Base-by-base conservation (phyloP, 2,113 vertebrate species). In the Phalacrocorax carbo region DNA sequence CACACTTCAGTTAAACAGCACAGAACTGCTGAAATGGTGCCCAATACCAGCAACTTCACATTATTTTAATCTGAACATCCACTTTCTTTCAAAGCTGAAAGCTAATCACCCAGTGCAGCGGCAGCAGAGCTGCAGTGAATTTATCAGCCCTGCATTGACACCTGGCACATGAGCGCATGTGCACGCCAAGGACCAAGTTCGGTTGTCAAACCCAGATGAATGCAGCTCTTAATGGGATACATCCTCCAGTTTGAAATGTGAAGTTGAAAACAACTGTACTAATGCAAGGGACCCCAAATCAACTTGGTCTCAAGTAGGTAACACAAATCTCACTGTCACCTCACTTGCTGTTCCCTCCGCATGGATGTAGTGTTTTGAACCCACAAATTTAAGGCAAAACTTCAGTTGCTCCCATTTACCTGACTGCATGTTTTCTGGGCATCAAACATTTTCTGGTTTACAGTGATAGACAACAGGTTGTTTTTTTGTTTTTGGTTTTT, bases 401-500 rank as follows among this genome's bases (percentile, higher is more conserved):
- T 25, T 55, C 36, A 9, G 30, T 42, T 75, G 65, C 69, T 78
- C 30, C 55, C 40, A 14, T 62, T 79, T 61, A 84, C 65, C 75
- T 42, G 54, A 81, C 32, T 5, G 5, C 14, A 17, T 38, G 5
- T 86, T 52, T 85, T 93, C 76, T 83, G 38, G 22, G 73, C 82
- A 15, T 8, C 30, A 49, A 82, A 81, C 21, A 75, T 92, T 77
- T 96, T 97, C 92, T 97, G 88, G 62, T 96, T 97, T 92, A 97
- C 82, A 97, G 64, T 34, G 84, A 96, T 32, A 95, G 52, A 94
- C 79, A 75, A 93, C 61, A 64, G 88, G 46, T 5, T 42, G 15
- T 42, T 42, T 46, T 19, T 65, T 65, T 77, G 85, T 77, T 91
- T 65, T 79, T n/a, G n/a, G n/a, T n/a, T n/a, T n/a, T n/a, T 88